These are phyloP conservation scores for Nasonia longicornis DNA, from an alignment of 1,140 invertebrate genomes.

Conservation along the genomic window DNA sequence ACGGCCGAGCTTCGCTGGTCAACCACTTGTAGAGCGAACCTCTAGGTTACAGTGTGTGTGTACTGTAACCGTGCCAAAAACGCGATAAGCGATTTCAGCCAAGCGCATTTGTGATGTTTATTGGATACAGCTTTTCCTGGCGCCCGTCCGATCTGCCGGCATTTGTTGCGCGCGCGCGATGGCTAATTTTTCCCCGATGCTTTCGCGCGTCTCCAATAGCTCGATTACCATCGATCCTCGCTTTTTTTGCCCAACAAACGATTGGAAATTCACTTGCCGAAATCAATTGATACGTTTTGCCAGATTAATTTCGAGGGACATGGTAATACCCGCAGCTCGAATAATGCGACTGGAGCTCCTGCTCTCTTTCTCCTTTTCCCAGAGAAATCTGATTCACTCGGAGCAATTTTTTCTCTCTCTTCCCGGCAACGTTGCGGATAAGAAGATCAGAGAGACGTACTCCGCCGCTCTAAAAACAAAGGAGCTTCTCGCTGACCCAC, in stretches of 20 bases:
- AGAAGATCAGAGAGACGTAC: not conserved
- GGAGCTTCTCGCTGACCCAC: conserved; percentile 4
- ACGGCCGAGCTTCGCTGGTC: not conserved
- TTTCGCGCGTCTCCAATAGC: too few species aligned
- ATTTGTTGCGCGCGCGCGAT: not conserved
- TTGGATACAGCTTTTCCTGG: not conserved
- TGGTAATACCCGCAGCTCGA: too few species aligned
- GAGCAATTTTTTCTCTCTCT: not conserved
- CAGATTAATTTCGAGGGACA: too few species aligned
- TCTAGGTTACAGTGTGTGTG: not conserved
- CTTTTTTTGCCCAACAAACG: too few species aligned
- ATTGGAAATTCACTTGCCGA: too few species aligned
- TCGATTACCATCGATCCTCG: too few species aligned
- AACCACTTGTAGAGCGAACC: not conserved
- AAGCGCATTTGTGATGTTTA: not conserved
- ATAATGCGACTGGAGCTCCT: too few species aligned
- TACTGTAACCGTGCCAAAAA: not conserved
- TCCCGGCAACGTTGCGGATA: not conserved
- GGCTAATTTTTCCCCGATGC: too few species aligned
- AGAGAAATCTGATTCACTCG: not conserved
- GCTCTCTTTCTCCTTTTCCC: not conserved
- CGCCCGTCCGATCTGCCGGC: not conserved
- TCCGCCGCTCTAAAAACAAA: conserved; percentile 20
- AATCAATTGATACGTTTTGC: too few species aligned
- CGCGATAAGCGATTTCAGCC: not conserved